Percentiles rank a stretch among this genome's conserved stretches.
Evolutionary conservation across 92 coral and sea anemone species (phyloP).

Genomic region (Meandrina meandrites): DNA sequence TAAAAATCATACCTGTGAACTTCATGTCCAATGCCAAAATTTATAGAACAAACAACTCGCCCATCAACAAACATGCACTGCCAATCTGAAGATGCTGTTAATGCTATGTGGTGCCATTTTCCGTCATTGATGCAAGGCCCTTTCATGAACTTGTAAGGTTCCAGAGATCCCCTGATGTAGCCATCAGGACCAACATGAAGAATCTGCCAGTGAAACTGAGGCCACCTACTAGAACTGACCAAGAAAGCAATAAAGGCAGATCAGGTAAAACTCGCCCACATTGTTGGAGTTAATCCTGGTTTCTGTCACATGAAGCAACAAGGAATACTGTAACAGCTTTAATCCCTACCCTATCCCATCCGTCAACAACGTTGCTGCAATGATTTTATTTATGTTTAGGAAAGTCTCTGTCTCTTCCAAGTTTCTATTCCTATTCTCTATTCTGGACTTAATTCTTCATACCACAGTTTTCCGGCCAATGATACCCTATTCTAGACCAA

Average conservation of each 20-base stretch:
- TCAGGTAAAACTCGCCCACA: too few species aligned
- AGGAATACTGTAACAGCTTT: too few species aligned
- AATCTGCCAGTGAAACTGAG: constrained; percentile 83
- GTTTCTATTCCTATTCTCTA: too few species aligned
- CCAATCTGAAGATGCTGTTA: constrained; percentile 67
- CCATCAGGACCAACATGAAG: constrained; percentile 90
- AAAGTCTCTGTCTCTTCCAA: too few species aligned
- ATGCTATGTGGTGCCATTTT: constrained; percentile 82
- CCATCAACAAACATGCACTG: constrained; percentile 86
- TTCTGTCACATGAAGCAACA: too few species aligned
- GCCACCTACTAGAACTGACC: constrained; percentile 76
- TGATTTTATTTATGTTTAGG: too few species aligned
- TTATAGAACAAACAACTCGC: constrained; percentile 56
- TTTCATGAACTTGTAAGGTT: constrained; percentile 85
- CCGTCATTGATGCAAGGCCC: constrained; percentile 75
- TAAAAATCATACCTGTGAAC: constrained; percentile 63
- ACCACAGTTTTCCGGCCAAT: too few species aligned
- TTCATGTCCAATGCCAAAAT: constrained; percentile 87
- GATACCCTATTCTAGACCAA: too few species aligned
- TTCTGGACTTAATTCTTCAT: too few species aligned
- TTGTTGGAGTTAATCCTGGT: too few species aligned
- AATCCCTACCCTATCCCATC: too few species aligned
- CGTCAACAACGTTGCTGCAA: too few species aligned
- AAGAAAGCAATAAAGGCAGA: background rate
- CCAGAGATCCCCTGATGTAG: constrained; percentile 80